Base-by-base conservation (phyloP, 2,797 vertebrate species). In the Microctenopoma lineatum region DNA sequence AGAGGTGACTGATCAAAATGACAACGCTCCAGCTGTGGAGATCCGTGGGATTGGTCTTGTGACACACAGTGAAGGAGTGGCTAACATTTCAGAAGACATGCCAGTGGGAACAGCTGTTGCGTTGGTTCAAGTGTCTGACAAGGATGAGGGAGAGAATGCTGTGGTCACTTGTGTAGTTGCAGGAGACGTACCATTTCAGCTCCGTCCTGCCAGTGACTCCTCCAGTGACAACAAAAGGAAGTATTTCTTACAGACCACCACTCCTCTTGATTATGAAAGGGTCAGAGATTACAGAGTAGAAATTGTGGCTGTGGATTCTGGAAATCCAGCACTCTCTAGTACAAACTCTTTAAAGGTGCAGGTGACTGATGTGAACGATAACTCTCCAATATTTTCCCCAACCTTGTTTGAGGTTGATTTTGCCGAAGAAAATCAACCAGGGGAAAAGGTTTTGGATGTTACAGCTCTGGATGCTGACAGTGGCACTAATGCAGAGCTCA, bases 141-240 rank as follows among this genome's bases (percentile, higher is more conserved):
- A 94, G 86, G 98, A 99, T 12, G 97, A 99, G 63, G 97, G 97
- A 0, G 98, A 98, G 82, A 99, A 99, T 0, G 96, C 97, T 0
- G 97, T 97, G n/a, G 98, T 99, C 73, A 99, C 97, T 27, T 99
- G 98, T 0, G 97, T 99, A 51, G 97, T 99, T 3, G 98, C 97
- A 0, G 96, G 97, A 2, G 97, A 99, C 0, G 97, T 99, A 27
- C 98, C 98, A 0, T 99, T 99, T 86, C 97, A 99, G 84, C 93
- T 99, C 8, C 96, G 96, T 26, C 96, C 96, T 69, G 97, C 96
- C 79, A 98, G 97, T 0, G 97, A 99, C 81, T 96, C 97, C 0
- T 95, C 96, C 54, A 96, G 94, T 0, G 98, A 99, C 85, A 98
- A 96, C 91, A 99, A 98, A 91, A 97, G 98, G 87, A 99, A 99